Evolutionary conservation across 1,140 invertebrate genomes (phyloP).

Genomic region (Drosophila littoralis): DNA sequence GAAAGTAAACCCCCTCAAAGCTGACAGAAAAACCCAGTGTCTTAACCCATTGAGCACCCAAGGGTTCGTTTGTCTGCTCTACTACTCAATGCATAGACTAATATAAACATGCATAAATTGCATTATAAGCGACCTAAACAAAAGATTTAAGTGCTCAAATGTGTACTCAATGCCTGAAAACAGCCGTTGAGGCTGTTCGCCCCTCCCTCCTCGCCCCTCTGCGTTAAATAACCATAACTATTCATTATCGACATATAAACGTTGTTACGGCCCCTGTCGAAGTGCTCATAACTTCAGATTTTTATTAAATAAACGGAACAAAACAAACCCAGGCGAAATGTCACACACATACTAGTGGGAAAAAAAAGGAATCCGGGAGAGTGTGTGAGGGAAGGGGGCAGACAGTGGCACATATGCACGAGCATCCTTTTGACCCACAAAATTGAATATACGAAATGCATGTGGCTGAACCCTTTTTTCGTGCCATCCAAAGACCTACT

Average conservation of each 20-base stretch:
- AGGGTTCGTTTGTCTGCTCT: conserved; percentile 20
- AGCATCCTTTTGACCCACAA: conserved; percentile 76
- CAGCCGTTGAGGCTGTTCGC: conserved; percentile 20
- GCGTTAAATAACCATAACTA: conserved; percentile 74
- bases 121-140: conserved; percentile 76
- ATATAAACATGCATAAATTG: conserved; percentile 78
- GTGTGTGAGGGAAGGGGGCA: not conserved
- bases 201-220: conserved; percentile 8
- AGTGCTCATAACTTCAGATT: conserved; percentile 78
- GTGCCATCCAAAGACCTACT: conserved; percentile 13
- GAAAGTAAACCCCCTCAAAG: conserved; percentile 53
- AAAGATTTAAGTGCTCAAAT: conserved; percentile 45
- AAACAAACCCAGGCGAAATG: conserved; percentile 67
- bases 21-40: conserved; percentile 3
- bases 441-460: conserved; percentile 64
- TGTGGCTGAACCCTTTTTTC: conserved; percentile 48
- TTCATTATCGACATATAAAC: conserved; percentile 82
- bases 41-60: conserved; percentile 64
- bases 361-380: not conserved
- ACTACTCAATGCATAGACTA: conserved; percentile 17
- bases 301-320: conserved; percentile 79
- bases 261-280: conserved; percentile 37
- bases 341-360: conserved; percentile 45
- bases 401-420: conserved; percentile 36
- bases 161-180: conserved; percentile 19